Conservation (phyloP, 2,797 vertebrate genomes). For the Chelon auratus region DNA sequence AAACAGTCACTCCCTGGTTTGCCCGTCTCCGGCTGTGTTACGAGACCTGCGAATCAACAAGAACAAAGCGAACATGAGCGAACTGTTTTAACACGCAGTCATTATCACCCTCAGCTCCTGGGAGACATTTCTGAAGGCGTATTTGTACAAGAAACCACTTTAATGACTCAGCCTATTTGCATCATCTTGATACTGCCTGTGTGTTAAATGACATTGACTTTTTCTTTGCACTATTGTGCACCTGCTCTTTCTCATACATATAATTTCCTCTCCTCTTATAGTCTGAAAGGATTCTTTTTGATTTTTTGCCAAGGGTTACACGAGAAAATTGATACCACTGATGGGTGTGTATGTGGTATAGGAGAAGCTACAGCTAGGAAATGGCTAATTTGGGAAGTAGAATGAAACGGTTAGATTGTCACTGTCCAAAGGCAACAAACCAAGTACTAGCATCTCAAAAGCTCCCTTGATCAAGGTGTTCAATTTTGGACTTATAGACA, state of each 20-base stretch:
- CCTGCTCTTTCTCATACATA: not conserved
- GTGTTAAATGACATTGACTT: conserved; percentile 5
- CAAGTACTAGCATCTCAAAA: not conserved
- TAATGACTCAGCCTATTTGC: not conserved
- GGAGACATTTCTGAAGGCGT: not conserved
- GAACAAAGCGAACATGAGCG: conserved; percentile 69
- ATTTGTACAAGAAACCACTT: not conserved
- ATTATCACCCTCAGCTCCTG: not conserved
- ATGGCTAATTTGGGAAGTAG: too few species aligned
- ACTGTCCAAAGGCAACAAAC: not conserved
- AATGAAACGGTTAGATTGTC: not conserved
- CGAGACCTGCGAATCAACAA: conserved; percentile 90
- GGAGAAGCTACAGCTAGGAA: too few species aligned
- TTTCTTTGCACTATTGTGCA: not conserved
- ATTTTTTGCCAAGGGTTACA: not conserved
- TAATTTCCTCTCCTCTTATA: not conserved
- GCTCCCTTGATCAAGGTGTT: not conserved
- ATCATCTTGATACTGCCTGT: not conserved
- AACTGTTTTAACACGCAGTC: not conserved
- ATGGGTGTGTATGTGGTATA: too few species aligned
- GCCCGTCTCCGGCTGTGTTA: conserved; percentile 88
- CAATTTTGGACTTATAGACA: too few species aligned
- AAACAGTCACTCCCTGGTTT: conserved; percentile 79
- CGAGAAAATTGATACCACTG: not conserved
- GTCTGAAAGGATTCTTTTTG: not conserved